phyloP scores from a whole-genome alignment of 2,113 vertebrate species.

The Myotis brandtii region DNA sequence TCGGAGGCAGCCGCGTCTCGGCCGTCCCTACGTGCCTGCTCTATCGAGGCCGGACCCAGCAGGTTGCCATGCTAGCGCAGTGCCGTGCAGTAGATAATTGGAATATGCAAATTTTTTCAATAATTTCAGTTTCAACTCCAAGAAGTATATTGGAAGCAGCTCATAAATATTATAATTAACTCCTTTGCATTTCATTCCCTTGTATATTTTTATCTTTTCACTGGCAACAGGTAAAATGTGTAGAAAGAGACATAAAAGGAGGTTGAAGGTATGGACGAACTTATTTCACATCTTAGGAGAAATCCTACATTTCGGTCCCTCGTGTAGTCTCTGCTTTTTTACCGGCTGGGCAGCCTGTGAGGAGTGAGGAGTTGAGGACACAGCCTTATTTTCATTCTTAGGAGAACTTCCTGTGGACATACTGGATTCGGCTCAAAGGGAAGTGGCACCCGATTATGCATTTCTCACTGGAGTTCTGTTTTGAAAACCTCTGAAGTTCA shows the following conservation, averaged over 20 bases:
- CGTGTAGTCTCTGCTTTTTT: not conserved
- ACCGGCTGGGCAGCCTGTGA: not conserved
- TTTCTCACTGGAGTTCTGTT: slow-evolving; percentile 37
- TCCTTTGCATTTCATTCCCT: not conserved
- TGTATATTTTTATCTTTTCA: slow-evolving; percentile 31
- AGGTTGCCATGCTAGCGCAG: not conserved
- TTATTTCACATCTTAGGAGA: not conserved
- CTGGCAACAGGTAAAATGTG: not conserved
- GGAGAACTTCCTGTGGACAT: not conserved
- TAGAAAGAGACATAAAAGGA: not conserved
- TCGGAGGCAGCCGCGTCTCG: rapidly evolving
- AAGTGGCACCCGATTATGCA: not conserved
- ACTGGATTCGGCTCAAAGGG: slow-evolving; percentile 32
- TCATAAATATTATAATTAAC: slow-evolving; percentile 73
- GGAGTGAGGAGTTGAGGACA: not conserved
- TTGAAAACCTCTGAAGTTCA: slow-evolving; percentile 50
- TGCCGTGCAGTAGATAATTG: not conserved
- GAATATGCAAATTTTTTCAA: slow-evolving; percentile 46
- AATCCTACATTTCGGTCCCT: not conserved
- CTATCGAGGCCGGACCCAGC: not conserved
- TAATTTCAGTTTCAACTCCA: slow-evolving; percentile 50
- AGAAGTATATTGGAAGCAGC: slow-evolving; percentile 12
- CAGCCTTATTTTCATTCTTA: not conserved
- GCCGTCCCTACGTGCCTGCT: not conserved
- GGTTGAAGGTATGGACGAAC: not conserved